Conservation (phyloP, 2,888 invertebrate genomes). For the Eucriotettix oculatus region DNA sequence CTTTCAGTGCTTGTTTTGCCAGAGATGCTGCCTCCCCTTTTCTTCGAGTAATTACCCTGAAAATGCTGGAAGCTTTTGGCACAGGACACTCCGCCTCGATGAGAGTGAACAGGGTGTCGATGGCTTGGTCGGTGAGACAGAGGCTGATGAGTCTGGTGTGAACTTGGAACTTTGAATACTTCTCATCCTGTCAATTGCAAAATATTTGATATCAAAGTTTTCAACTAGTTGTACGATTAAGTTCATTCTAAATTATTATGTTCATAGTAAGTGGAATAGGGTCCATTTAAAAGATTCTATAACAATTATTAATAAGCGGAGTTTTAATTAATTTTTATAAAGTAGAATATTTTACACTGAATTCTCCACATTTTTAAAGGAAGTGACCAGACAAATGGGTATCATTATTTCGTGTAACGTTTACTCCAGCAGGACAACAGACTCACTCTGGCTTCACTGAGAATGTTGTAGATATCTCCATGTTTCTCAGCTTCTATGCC, state of each 20-base stretch:
- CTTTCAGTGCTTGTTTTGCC: constrained; percentile 53
- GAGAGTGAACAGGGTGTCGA: constrained; percentile 42
- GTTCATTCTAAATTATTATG: no score
- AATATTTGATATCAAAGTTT: not conserved
- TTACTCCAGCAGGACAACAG: no score
- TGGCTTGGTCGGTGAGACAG: constrained; percentile 49
- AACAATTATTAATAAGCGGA: no score
- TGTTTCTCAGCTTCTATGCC: constrained; percentile 48
- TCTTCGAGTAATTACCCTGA: constrained; percentile 48
- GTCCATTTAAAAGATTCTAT: no score
- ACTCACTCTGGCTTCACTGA: constrained; percentile 19
- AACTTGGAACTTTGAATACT: constrained; percentile 50
- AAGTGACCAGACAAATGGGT: no score
- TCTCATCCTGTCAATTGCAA: constrained; percentile 36
- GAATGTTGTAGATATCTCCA: constrained; percentile 19
- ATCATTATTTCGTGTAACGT: no score
- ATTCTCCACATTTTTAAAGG: no score
- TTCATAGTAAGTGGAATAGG: no score
- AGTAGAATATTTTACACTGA: no score
- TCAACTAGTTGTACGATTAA: constrained; percentile 1
- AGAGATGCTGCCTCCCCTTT: constrained; percentile 43
- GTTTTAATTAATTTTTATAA: no score
- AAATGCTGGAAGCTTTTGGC: constrained; percentile 39
- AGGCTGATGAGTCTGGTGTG: constrained; percentile 48
- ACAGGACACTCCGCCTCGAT: constrained; percentile 49